Conservation (phyloP, 1,140 invertebrate species). For the Chlorops oryzae region DNA sequence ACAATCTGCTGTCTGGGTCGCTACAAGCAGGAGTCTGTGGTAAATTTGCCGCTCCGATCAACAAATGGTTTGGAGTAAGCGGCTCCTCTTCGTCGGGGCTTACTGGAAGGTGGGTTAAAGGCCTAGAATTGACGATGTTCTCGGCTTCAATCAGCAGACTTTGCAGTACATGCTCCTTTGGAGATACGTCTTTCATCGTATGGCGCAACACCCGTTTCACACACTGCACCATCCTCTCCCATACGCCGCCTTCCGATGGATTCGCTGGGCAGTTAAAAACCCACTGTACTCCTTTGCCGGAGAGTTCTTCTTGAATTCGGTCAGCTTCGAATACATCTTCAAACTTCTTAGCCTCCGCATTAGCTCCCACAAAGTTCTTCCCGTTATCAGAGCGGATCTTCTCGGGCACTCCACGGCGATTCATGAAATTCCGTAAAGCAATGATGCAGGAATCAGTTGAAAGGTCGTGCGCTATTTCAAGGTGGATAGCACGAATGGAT, state of each 20-base stretch:
- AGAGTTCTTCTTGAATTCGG: slow-evolving; percentile 3
- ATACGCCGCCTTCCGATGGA: slow-evolving; percentile 19
- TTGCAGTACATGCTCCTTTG: slow-evolving; percentile 20
- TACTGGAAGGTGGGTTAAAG: slow-evolving; percentile 25
- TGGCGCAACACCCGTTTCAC: slow-evolving; percentile 22
- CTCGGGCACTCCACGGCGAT: slow-evolving; percentile 10
- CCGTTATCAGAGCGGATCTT: slow-evolving; percentile 9
- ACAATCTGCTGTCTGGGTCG: background rate
- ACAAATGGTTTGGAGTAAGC: slow-evolving; percentile 14
- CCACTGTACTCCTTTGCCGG: slow-evolving; percentile 11
- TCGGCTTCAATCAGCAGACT: slow-evolving; percentile 26
- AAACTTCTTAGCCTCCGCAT: background rate
- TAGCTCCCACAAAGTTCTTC: slow-evolving; percentile 13
- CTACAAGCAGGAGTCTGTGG: background rate
- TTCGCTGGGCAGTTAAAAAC: slow-evolving; percentile 9
- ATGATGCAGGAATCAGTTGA: slow-evolving; percentile 14
- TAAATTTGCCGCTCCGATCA: slow-evolving; percentile 1
- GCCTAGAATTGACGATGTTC: slow-evolving; percentile 22
- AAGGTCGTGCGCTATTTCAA: slow-evolving; percentile 12
- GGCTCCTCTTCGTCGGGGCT: slow-evolving; percentile 22
- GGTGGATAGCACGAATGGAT: slow-evolving; percentile 13
- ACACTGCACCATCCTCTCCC: slow-evolving; percentile 25
- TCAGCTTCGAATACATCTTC: slow-evolving; percentile 4
- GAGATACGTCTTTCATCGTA: slow-evolving; percentile 15
- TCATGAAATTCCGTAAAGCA: slow-evolving; percentile 9